Conservation (phyloP, 2,888 invertebrate genomes). For the Pristionchus entomophagus region DNA sequence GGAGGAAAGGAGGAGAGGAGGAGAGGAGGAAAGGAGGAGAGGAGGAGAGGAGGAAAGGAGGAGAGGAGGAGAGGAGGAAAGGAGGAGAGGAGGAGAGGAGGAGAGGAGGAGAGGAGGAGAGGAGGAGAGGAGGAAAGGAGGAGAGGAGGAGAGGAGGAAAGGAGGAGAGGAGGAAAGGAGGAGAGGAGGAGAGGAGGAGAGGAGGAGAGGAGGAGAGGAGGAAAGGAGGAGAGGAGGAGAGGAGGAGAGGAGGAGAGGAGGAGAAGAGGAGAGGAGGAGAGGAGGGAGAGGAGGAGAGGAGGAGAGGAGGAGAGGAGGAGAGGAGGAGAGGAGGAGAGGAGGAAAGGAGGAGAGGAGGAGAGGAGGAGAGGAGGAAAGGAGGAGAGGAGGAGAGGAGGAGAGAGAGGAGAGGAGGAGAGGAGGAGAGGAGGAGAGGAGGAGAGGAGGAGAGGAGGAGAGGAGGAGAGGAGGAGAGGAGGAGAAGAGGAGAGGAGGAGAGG, state of each 20-base stretch:
- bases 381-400: neutral
- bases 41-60: neutral
- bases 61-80: neutral
- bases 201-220: neutral
- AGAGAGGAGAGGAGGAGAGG: neutral
- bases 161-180: neutral
- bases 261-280: neutral
- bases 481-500: neutral
- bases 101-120: neutral
- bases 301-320: neutral
- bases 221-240: neutral
- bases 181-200: neutral
- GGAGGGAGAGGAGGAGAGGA: neutral
- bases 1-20: neutral
- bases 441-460: neutral
- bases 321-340: neutral
- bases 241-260: neutral
- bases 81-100: neutral
- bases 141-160: neutral
- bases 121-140: neutral
- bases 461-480: neutral
- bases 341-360: neutral
- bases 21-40: neutral
- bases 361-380: neutral
- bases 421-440: neutral